Evolutionary conservation across 2,113 vertebrate genomes (phyloP).

Genomic region (Garra rufa): DNA sequence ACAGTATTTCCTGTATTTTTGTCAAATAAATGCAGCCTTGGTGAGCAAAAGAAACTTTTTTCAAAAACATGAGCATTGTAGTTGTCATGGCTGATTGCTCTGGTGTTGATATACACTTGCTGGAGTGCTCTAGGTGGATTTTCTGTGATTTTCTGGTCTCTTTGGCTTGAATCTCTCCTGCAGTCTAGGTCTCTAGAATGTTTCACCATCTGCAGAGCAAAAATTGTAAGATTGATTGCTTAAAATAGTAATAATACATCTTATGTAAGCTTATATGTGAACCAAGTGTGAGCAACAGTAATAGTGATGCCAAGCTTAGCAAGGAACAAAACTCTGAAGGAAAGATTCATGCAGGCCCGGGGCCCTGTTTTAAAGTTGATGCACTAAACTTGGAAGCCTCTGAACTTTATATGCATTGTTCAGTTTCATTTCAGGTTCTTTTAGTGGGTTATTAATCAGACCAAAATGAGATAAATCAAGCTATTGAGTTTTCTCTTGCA

Average conservation of each 20-base stretch:
- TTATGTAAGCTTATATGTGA: background rate
- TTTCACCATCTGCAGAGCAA: background rate
- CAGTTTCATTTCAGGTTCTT: background rate
- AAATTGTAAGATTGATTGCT: background rate
- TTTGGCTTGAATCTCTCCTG: background rate
- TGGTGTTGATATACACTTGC: background rate
- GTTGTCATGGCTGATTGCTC: too few species aligned
- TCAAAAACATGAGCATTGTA: too few species aligned
- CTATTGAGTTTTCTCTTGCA: constrained; percentile 36
- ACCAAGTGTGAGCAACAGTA: background rate
- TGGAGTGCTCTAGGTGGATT: background rate
- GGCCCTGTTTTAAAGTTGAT: background rate
- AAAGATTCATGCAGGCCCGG: background rate
- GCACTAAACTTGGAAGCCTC: background rate
- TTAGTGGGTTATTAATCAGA: constrained; percentile 30
- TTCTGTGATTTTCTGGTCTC: background rate
- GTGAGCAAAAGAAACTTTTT: background rate
- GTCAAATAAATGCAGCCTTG: background rate
- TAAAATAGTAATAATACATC: background rate
- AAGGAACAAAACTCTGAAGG: background rate
- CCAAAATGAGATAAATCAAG: constrained; percentile 35
- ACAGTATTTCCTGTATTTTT: background rate
- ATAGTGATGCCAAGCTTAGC: background rate
- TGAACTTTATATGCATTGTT: background rate
- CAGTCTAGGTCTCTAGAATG: background rate